Conservation (phyloP, 1,140 invertebrate species). For the Papilio xuthus region DNA sequence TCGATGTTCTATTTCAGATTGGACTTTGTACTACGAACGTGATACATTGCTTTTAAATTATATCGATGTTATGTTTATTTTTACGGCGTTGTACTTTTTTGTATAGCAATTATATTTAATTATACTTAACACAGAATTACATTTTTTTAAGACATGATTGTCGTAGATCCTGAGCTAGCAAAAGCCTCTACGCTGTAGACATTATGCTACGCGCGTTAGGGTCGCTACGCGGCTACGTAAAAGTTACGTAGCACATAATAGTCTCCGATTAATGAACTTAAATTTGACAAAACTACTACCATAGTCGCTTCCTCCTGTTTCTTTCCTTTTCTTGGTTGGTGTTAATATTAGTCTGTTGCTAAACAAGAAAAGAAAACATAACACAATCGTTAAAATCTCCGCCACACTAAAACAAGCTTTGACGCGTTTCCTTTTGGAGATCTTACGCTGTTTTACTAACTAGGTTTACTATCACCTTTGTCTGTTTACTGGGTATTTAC, state of each 20-base stretch:
- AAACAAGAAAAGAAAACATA: not conserved
- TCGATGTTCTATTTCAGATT: conserved; percentile 28
- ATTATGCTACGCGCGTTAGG: not conserved
- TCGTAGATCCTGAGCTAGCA: not conserved
- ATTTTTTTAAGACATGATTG: not conserved
- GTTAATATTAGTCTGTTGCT: not conserved
- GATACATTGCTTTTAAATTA: not conserved
- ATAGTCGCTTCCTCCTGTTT: not conserved
- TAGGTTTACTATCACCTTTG: conserved; percentile 25
- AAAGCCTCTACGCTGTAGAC: not conserved
- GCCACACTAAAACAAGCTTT: not conserved
- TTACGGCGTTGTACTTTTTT: not conserved
- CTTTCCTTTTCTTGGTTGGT: not conserved
- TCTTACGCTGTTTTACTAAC: not conserved
- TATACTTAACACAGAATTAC: too few relatives aligned
- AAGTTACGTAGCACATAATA: not conserved
- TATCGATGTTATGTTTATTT: not conserved
- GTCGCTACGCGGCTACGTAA: not conserved
- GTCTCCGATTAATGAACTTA: not conserved
- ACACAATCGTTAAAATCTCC: not conserved
- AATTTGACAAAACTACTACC: not conserved
- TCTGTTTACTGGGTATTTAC: conserved; percentile 26
- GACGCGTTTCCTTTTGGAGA: conserved; percentile 4
- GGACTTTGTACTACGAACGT: not conserved
- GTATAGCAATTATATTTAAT: not conserved